Evolutionary conservation across 2,888 invertebrate genomes (phyloP).

Genomic region (Hesperia comma): DNA sequence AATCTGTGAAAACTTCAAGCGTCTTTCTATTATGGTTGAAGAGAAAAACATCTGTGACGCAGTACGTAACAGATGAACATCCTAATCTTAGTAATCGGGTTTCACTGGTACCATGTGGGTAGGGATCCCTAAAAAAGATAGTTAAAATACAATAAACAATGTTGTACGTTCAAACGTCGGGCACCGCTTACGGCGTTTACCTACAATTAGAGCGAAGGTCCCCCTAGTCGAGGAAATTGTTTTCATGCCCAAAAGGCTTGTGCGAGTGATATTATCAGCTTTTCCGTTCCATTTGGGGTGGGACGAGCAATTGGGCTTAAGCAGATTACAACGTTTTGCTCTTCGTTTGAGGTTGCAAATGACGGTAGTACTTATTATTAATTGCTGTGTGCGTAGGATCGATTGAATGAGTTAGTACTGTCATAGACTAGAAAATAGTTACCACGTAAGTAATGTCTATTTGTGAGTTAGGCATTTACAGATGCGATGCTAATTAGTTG

Average conservation of each 20-base stretch:
- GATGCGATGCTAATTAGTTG: no score
- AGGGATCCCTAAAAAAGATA: no score
- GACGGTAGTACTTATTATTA: conserved; percentile 39
- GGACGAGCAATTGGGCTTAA: conserved; percentile 59
- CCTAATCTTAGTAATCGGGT: no score
- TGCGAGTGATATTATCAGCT: conserved; percentile 57
- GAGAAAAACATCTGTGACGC: no score
- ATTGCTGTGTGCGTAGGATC: conserved; percentile 28
- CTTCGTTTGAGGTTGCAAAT: conserved; percentile 39
- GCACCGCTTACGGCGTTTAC: conserved; percentile 57
- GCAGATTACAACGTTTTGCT: conserved; percentile 54
- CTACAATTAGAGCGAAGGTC: conserved; percentile 60
- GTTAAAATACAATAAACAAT: conserved; percentile 30
- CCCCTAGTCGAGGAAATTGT: conserved; percentile 58
- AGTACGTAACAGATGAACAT: no score
- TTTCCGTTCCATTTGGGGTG: conserved; percentile 55
- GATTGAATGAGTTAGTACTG: neutral
- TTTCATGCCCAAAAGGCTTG: conserved; percentile 61
- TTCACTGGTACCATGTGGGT: no score
- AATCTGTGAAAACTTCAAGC: no score
- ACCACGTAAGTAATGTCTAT: no score
- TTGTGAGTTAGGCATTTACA: no score
- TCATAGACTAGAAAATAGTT: no score
- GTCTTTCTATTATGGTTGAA: no score
- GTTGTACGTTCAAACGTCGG: conserved; percentile 48